Percentiles rank a stretch among this genome's conserved stretches.
phyloP scores from a whole-genome alignment of 2,888 invertebrate species.

The Lasioglossum morio region DNA sequence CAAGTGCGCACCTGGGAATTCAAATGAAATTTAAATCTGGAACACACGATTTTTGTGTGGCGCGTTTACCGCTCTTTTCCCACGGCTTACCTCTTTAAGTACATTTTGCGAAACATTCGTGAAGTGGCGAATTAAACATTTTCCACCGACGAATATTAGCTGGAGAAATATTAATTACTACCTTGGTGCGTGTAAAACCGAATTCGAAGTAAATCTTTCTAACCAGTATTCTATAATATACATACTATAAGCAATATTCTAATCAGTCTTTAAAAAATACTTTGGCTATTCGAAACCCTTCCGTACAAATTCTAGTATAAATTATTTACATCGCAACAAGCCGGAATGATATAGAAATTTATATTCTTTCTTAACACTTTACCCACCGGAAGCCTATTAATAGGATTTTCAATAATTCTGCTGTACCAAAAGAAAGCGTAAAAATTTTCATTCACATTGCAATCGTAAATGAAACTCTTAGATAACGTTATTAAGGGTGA shows the following conservation, averaged over 20 bases:
- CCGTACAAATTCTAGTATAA: background rate
- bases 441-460: too few species aligned
- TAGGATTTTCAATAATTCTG: too few species aligned
- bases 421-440: too few species aligned
- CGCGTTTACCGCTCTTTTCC: background rate
- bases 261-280: background rate
- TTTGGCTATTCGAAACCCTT: background rate
- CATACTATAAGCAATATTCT: too few species aligned
- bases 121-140: background rate
- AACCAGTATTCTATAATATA: too few species aligned
- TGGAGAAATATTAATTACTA: background rate
- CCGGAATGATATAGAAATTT: too few species aligned
- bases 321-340: too few species aligned
- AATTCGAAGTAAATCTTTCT: background rate
- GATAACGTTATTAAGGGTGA: too few species aligned
- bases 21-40: constrained; percentile 39
- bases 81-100: background rate
- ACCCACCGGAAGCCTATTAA: too few species aligned
- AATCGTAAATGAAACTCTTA: too few species aligned
- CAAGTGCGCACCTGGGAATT: constrained; percentile 31
- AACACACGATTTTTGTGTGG: constrained; percentile 33
- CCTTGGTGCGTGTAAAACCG: too few species aligned
- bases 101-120: background rate
- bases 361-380: too few species aligned
- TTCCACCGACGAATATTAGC: background rate